These are phyloP conservation scores for Hybos culiciformis DNA, from an alignment of 2,888 invertebrate species.

Conservation along the genomic window DNA sequence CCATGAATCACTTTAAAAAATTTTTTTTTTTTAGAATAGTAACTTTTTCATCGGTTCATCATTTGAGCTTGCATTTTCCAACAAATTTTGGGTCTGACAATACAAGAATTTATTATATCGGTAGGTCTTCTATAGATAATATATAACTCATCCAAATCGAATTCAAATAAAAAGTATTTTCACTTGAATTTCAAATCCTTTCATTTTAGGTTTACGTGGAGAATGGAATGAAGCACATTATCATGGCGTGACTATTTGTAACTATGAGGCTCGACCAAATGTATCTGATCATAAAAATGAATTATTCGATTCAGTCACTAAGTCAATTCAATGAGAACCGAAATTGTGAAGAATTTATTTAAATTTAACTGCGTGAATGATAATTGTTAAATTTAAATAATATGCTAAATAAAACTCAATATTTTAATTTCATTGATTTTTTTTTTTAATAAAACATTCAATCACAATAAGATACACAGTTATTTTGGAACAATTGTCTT, in stretches of 20 bases:
- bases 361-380: too few relatives aligned
- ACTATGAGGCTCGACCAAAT: slow-evolving; percentile 78
- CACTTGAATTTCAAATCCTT: too few relatives aligned
- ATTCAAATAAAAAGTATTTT: too few relatives aligned
- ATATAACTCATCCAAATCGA: too few relatives aligned
- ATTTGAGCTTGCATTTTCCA: slow-evolving; percentile 83
- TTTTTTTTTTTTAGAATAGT: slow-evolving; percentile 56
- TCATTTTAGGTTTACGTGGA: slow-evolving; percentile 51
- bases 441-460: too few relatives aligned
- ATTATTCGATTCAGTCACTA: slow-evolving; percentile 45
- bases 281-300: slow-evolving; percentile 70
- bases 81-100: slow-evolving; percentile 74
- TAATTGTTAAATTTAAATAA: too few relatives aligned
- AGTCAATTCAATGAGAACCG: slow-evolving; percentile 39
- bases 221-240: slow-evolving; percentile 75
- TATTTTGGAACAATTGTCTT: too few relatives aligned
- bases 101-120: slow-evolving; percentile 85
- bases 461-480: too few relatives aligned
- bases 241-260: slow-evolving; percentile 84
- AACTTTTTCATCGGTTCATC: slow-evolving; percentile 78
- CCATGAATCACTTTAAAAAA: slow-evolving; percentile 4
- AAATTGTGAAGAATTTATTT: too few relatives aligned
- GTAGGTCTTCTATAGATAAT: slow-evolving; percentile 14
- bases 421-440: too few relatives aligned
- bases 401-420: too few relatives aligned